phyloP scores from a whole-genome alignment of 1,140 invertebrate genomes.

The Aculops lycopersici region DNA sequence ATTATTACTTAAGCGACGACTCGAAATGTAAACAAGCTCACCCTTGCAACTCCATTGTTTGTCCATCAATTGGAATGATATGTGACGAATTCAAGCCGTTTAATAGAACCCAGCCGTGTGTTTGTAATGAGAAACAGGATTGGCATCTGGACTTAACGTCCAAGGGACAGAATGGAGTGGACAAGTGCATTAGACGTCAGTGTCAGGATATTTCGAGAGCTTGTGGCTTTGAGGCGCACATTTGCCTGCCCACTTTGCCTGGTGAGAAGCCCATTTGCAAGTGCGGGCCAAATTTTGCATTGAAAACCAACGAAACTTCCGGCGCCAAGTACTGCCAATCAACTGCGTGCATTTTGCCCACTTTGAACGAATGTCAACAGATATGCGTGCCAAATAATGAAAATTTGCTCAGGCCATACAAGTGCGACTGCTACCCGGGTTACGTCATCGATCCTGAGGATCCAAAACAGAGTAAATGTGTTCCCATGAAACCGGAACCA shows the following conservation, averaged over 20 bases:
- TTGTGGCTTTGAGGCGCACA: neutral
- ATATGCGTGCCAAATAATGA: neutral
- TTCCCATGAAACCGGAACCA: too few relatives aligned
- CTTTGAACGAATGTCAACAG: neutral
- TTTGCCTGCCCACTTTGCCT: too few relatives aligned
- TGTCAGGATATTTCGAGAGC: neutral
- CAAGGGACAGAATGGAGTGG: too few relatives aligned
- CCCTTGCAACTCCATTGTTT: neutral
- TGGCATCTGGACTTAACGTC: too few relatives aligned
- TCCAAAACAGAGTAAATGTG: too few relatives aligned
- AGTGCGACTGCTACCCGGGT: neutral
- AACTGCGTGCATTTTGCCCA: neutral
- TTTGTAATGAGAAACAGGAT: too few relatives aligned
- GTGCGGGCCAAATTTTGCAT: too few relatives aligned
- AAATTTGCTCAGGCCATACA: neutral
- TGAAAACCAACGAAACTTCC: too few relatives aligned
- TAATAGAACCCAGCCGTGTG: too few relatives aligned
- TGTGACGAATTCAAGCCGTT: neutral
- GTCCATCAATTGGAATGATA: neutral
- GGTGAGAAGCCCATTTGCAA: too few relatives aligned
- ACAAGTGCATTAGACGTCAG: too few relatives aligned
- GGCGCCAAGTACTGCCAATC: too few relatives aligned
- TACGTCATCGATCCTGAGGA: neutral
- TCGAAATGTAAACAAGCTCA: neutral
- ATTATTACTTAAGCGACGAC: neutral